Evolutionary conservation across 1,140 invertebrate species (phyloP).

Genomic region (Oryctes rhinoceros): DNA sequence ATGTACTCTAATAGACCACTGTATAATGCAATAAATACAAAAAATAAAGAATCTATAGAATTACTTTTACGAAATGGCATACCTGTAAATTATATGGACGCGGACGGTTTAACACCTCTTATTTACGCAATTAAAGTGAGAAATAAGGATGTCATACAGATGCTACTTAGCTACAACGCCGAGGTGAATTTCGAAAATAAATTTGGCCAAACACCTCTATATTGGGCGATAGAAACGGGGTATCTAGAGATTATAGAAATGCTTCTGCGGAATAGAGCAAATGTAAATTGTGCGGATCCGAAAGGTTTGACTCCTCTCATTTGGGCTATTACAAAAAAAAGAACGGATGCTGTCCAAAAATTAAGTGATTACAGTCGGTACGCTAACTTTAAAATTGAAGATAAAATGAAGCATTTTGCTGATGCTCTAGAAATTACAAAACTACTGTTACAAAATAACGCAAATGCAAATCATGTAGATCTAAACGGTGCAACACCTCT

Average conservation of each 20-base stretch:
- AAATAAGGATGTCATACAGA: background rate
- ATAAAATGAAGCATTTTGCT: background rate
- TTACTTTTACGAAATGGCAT: background rate
- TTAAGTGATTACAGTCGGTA: background rate
- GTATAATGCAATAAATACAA: background rate
- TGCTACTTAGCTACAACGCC: background rate
- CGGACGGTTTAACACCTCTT: background rate
- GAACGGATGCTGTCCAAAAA: background rate
- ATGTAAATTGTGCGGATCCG: background rate
- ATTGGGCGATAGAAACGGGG: background rate
- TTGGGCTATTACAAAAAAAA: background rate
- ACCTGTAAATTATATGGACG: background rate
- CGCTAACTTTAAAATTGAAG: background rate
- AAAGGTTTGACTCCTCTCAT: background rate
- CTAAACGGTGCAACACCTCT: no score
- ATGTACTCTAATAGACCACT: background rate
- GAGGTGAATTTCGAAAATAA: background rate
- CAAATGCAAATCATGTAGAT: background rate
- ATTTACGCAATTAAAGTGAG: background rate
- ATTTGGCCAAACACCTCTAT: background rate
- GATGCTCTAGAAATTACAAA: background rate
- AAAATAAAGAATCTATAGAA: background rate
- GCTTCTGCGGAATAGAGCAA: background rate
- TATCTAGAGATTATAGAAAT: background rate
- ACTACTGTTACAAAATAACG: background rate